These are phyloP conservation scores for Drosophila stalkeri DNA, from an alignment of 2,888 invertebrate genomes.

Conservation along the genomic window DNA sequence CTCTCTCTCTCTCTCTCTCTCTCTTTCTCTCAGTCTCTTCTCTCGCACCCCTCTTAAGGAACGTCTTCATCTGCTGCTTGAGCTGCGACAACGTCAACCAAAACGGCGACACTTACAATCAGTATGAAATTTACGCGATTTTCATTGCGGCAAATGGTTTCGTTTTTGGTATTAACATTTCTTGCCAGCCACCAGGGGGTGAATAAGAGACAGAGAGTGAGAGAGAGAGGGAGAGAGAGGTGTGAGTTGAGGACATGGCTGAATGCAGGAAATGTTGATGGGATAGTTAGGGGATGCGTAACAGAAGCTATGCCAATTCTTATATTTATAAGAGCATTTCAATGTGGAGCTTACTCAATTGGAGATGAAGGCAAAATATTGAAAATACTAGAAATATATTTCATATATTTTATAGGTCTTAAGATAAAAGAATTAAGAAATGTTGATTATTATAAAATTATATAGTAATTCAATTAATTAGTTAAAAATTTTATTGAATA, in stretches of 20 bases:
- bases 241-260: background rate
- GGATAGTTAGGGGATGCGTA: constrained; percentile 26
- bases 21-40: background rate
- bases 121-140: constrained; percentile 81
- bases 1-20: background rate
- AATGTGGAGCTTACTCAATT: background rate
- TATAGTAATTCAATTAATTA: no score
- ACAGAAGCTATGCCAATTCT: constrained; percentile 70
- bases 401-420: background rate
- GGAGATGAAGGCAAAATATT: background rate
- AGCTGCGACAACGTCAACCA: constrained; percentile 61
- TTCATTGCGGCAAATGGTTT: constrained; percentile 82
- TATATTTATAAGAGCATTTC: background rate
- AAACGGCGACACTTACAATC: constrained; percentile 80
- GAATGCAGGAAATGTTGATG: constrained; percentile 43
- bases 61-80: constrained; percentile 50
- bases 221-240: background rate
- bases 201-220: background rate
- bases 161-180: constrained; percentile 80
- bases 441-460: no score
- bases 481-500: no score
- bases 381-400: background rate
- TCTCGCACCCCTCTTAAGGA: background rate
- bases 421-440: no score
- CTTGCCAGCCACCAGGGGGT: constrained; percentile 51